Percentiles rank a stretch among this genome's conserved stretches.
Evolutionary conservation across 2,888 invertebrate genomes (phyloP).

Genomic region (Lepidochitona cinerea): DNA sequence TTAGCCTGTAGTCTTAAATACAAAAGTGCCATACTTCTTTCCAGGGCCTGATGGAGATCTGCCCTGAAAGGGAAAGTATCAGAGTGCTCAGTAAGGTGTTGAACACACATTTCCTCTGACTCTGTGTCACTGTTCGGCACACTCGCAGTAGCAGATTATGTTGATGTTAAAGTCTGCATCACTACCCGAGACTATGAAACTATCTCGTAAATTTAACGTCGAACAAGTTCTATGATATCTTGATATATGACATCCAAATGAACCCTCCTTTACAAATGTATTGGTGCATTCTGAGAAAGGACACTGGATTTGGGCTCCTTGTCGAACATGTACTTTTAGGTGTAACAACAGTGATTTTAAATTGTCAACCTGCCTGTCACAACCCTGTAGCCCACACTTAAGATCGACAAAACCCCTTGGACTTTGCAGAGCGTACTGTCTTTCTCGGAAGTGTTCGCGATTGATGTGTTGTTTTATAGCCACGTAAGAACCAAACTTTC

Average conservation of each 20-base stretch:
- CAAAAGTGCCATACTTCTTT: background rate
- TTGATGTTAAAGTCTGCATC: no score
- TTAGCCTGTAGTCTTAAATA: slow-evolving; percentile 13
- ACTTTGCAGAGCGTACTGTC: background rate
- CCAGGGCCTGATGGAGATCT: background rate
- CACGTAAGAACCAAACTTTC: background rate
- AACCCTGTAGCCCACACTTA: background rate
- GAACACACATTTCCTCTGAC: no score
- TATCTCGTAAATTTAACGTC: background rate
- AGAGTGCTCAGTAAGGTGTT: background rate
- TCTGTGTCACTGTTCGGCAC: no score
- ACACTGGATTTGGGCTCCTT: background rate
- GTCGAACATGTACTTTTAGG: slow-evolving; percentile 3
- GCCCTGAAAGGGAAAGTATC: background rate
- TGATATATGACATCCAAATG: background rate
- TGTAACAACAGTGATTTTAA: background rate
- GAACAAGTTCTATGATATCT: background rate
- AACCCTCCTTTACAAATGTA: background rate
- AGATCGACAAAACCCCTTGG: background rate
- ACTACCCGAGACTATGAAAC: no score
- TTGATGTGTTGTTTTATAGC: background rate
- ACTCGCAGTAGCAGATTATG: no score
- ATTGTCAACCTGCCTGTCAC: background rate
- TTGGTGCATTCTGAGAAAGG: slow-evolving; percentile 3
- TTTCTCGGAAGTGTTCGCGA: background rate